Evolutionary conservation across 1,140 invertebrate genomes (phyloP), one percentile per base, ranked within the genome.

Genomic region (Cyphomyrmex costatus): DNA sequence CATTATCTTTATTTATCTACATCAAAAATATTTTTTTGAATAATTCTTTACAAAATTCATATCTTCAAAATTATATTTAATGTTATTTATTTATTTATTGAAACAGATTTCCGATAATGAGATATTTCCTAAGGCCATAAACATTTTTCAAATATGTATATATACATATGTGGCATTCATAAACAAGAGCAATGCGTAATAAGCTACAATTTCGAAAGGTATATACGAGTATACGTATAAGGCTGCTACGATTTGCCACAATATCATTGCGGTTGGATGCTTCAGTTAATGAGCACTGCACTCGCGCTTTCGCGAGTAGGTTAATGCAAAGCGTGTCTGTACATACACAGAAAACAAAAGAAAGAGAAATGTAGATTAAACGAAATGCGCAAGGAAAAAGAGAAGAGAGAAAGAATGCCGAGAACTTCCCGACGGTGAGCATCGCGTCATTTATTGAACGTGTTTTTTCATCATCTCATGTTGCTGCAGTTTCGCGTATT

Each of bases 401-500:
- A 24, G 21, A 8, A 7, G 30, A 49, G 24, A 51, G 53, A 4
- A 16, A 65, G 61, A 7, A 51, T n/a, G 27, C 58, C 30, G 51
- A 63, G 71, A 78, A 30, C 58, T 56, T 78, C 36, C 36, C 5
- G n/a, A 63, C 36, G 12, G 21, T 60, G 16, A 74, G 12, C 46
- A 58, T 65, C 53, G 12, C 46, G 63, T 65, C 53, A 19, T 66
- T 42, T 24, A 58, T 70, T 42, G 51, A 84, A 63, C 51, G 70
- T 53, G n/a, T 60, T 33, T 60, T 49, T 80, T 60, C 61, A 21
- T 58, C 27, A 24, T 65, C 24, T 46, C n/a, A 24, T n/a, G 16
- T 73, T 56, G 27, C 49, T 19, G 76, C 60, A 83, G 49, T 70
- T 90, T 86, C 56, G 46, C 66, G 80, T 87, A 85, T 89, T 90